Evolutionary conservation across 2,888 invertebrate genomes (phyloP), one percentile per base, ranked within the genome.

Genomic region (Drosophila quasianomalipes): DNA sequence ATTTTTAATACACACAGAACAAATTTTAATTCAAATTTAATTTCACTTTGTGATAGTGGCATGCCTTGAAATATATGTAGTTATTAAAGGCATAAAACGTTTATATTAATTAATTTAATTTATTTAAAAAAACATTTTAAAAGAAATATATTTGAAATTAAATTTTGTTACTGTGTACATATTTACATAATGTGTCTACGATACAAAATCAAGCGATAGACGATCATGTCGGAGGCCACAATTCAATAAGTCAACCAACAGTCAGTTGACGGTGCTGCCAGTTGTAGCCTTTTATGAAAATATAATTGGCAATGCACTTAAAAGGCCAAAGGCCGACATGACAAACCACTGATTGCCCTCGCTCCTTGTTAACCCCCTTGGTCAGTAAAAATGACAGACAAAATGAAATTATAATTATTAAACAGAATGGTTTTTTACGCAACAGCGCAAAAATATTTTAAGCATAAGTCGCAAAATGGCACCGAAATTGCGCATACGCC

Each of bases 381-480:
- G 26, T n/a, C 47, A 26, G 3, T 41, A 30, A 39, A 70, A 68
- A 62, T 68, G 67, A 57, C 81, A 60, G 52, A 52, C 66, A 80
- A 76, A 77, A 74, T 83, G 65, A 71, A 81, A 82, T 81, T 76
- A 81, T 85, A 76, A 81, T 82, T 82, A 82, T 75, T 68, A 66
- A 71, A 74, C 58, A 28, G 54, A 76, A 64, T 70, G 65, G 49
- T 70, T 74, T 68, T 59, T 83, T 81, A 69, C 70, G 68, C 69
- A 81, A 67, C 66, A 63, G 22, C 66, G 16, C 70, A 70, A 37
- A 65, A 64, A 74, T 44, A 65, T 64, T 79, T 74, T 52, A 31
- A 74, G 54, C 65, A 60, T 64, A 70, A 81, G 51, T 64, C 44
- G 58, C 60, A 44, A 61, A 76, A 55, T 57, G 53, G 49, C 28